Base-by-base conservation (phyloP, 1,140 invertebrate species). In the Pteromalus puparum region DNA sequence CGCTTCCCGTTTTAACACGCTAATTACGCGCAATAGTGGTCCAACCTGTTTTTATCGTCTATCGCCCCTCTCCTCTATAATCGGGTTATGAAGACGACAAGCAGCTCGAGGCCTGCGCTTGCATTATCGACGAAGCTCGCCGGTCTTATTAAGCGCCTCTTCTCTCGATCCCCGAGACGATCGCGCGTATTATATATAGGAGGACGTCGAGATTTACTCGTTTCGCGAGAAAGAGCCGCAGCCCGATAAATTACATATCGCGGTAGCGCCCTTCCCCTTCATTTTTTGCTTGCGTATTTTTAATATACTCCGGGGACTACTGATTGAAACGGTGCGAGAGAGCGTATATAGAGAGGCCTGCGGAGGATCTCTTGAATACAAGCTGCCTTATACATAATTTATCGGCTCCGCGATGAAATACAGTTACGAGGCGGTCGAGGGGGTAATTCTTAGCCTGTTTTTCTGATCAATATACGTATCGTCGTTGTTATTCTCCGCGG, bases 11-110 rank as follows among this genome's bases (percentile, higher is more conserved):
- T 84, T 86, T 73, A 85, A 81, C 85, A 74, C 85, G 61, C 81
- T 87, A 88, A 88, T 88, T 86, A 86, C 85, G 76, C 61, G 78
- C 30, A 48, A 81, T 80, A 86, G 86, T 82, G 81, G 84, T 77
- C 82, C 78, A 84, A 88, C 87, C 82, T 84, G 87, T 88, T 88
- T 88, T 88, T 88, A 88, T 87, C 79, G 79, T 74, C 53, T 46
- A 61, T 72, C 26, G 65, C 42, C 48, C 28, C 42, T 6, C 13
- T 74, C 53, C 53, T 72, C 75, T 78, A 46, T 82, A 88, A 88
- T 87, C 80, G 82, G 61, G 84, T 87, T 86, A 86, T 77, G 85
- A 82, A 67, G 79, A 76, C 83, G 67, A 48, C 83, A 79, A 74
- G 70, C 70, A n/a, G n/a, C 28, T 65, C 46, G 42, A 48, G 24